A percentile compares a stretch with the other conserved stretches of the same genome.
phyloP scores from a whole-genome alignment of 2,888 invertebrate genomes.

The Plusia festucae region DNA sequence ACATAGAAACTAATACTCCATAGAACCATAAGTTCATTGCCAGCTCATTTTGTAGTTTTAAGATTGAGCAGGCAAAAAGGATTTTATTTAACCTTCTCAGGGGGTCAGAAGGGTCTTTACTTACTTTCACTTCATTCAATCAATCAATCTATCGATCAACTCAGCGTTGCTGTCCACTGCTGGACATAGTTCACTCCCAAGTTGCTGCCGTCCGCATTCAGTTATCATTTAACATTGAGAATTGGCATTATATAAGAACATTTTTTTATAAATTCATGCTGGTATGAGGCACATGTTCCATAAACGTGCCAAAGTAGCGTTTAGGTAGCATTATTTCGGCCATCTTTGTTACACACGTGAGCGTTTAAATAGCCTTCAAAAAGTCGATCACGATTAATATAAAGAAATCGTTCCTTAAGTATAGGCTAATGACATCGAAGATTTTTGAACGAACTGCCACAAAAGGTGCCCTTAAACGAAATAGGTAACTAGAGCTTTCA shows the following conservation, averaged over 20 bases:
- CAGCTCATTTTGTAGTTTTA: no score
- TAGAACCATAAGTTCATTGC: neutral
- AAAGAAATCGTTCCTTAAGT: neutral
- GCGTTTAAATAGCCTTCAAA: neutral
- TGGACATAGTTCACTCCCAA: no score
- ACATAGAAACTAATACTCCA: neutral
- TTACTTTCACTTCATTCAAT: no score
- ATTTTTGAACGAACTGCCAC: neutral
- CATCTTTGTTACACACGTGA: neutral
- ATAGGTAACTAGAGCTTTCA: neutral
- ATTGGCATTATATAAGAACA: neutral
- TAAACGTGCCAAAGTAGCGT: neutral
- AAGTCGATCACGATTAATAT: neutral
- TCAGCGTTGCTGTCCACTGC: no score
- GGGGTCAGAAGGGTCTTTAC: no score
- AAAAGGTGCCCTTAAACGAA: neutral
- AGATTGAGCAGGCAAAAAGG: no score
- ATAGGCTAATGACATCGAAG: neutral
- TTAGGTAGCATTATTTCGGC: neutral
- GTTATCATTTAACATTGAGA: neutral
- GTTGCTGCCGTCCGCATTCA: no score
- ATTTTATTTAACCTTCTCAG: no score
- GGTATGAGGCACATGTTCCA: neutral
- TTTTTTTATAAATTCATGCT: neutral
- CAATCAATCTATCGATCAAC: no score